Base-by-base conservation (phyloP, 2,113 vertebrate species). In the Ceuthmochares aereus region DNA sequence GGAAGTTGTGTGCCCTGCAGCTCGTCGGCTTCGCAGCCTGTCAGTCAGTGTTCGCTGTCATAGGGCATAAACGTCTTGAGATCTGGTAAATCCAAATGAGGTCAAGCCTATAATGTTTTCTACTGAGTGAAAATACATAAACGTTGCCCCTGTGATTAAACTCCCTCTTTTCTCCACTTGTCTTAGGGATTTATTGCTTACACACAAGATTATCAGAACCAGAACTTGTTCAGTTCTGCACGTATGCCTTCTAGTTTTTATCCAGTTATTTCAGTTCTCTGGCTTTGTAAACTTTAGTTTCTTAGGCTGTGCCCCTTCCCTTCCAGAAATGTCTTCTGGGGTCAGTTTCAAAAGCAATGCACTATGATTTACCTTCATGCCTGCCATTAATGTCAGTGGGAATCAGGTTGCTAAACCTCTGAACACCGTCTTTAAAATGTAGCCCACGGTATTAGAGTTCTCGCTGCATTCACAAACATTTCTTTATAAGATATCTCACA, bases 201-300 rank as follows among this genome's bases (percentile, higher is more conserved):
- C 40, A n/a, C 0, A 0, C 56, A 93, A 73, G 78, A 14, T 79
- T 95, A 91, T 90, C 72, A 79, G 84, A 95, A 64, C 66, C 42
- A 13, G 80, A 92, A 93, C 90, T 95, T 32, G 9, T 60, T 94
- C 80, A 30, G 62, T 90, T 96, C 93, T 89, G 89, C 55, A 89
- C 30, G 74, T 89, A 37, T 91, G 52, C 42, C 47, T 82, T n/a
- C 47, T 43, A 36, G 52, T 96, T 97, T 96, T 96, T 95, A 95
- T 90, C 92, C 89, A 87, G 84, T 96, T 90, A 96, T 84, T 97
- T 92, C 88, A 93, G 54, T 59, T 92, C 62, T 89, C 63, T 74
- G 74, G 32, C 66, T 96, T 78, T 82, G 66, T 79, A 89, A 97
- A 95, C 77, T 96, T 95, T 81, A 75, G 70, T 96, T 95, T 97